phyloP scores from a whole-genome alignment of 2,888 invertebrate species.

The Ctena decussata region DNA sequence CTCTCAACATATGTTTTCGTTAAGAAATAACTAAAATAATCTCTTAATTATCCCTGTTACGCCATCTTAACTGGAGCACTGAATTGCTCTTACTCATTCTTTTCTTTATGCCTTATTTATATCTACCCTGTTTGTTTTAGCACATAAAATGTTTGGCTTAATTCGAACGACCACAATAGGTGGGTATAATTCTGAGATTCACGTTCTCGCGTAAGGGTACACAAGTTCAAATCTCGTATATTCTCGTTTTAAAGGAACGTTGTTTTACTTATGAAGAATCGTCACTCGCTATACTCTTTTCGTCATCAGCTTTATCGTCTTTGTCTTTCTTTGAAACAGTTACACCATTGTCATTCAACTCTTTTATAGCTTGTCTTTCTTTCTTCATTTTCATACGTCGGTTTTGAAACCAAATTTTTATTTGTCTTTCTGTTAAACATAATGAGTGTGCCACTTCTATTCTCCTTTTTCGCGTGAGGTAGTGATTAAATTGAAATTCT shows the following conservation, averaged over 20 bases:
- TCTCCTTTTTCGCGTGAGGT: constrained; percentile 97
- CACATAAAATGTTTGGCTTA: too few species aligned
- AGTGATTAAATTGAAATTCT: constrained; percentile 99
- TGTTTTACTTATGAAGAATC: constrained; percentile 60
- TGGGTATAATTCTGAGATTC: neutral
- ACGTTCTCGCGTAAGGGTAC: constrained; percentile 10
- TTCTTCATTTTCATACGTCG: constrained; percentile 98
- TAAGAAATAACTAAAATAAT: too few species aligned
- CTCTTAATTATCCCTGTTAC: too few species aligned
- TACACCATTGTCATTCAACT: constrained; percentile 75
- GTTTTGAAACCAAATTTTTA: constrained; percentile 92
- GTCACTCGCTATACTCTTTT: constrained; percentile 73
- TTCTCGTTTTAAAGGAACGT: neutral
- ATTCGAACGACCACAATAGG: neutral
- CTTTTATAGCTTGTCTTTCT: constrained; percentile 83
- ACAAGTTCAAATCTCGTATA: neutral
- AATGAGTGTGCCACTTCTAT: constrained; percentile 99
- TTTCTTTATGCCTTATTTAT: too few species aligned
- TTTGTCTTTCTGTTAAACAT: constrained; percentile 98
- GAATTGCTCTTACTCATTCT: too few species aligned
- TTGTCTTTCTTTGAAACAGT: constrained; percentile 30
- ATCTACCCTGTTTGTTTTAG: too few species aligned
- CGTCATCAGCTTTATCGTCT: constrained; percentile 50
- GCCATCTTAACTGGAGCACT: too few species aligned
- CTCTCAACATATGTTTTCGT: too few species aligned